phyloP scores from a whole-genome alignment of 2,888 invertebrate species.

The Smittia aterrima region DNA sequence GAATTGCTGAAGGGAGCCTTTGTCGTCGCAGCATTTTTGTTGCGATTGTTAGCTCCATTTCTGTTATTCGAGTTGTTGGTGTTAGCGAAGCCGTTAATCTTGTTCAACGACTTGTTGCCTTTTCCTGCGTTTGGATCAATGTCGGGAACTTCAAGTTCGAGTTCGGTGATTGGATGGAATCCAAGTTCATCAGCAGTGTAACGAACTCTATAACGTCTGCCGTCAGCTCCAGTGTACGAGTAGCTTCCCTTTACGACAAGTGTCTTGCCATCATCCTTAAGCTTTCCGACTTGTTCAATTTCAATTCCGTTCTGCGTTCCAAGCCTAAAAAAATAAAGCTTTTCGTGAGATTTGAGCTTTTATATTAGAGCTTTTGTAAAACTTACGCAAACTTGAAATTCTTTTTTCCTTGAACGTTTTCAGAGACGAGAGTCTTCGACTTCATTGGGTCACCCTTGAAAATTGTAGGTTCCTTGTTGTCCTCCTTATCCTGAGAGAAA shows the following conservation, averaged over 20 bases:
- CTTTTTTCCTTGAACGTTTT: conserved; percentile 49
- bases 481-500: conserved; percentile 25
- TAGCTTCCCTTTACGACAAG: conserved; percentile 54
- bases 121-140: not conserved
- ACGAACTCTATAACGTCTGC: conserved; percentile 51
- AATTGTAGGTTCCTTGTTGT: conserved; percentile 45
- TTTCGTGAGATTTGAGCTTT: not conserved
- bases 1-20: conserved; percentile 20
- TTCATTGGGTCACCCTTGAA: conserved; percentile 51
- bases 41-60: not conserved
- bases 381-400: conserved; percentile 49
- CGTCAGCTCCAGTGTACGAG: conserved; percentile 54
- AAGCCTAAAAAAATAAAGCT: conserved; percentile 46
- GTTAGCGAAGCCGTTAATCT: too few species aligned
- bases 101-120: not conserved
- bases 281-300: conserved; percentile 52
- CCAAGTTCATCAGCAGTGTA: conserved; percentile 54
- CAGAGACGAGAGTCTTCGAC: conserved; percentile 50
- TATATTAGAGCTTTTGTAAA: conserved; percentile 8
- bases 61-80: not conserved
- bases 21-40: not conserved
- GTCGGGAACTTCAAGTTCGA: conserved; percentile 46
- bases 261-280: conserved; percentile 51
- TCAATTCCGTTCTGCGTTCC: conserved; percentile 54
- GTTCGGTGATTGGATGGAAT: conserved; percentile 54